Conservation (phyloP, 64 coral and sea anemone genomes). For the Acropora tenuis region DNA sequence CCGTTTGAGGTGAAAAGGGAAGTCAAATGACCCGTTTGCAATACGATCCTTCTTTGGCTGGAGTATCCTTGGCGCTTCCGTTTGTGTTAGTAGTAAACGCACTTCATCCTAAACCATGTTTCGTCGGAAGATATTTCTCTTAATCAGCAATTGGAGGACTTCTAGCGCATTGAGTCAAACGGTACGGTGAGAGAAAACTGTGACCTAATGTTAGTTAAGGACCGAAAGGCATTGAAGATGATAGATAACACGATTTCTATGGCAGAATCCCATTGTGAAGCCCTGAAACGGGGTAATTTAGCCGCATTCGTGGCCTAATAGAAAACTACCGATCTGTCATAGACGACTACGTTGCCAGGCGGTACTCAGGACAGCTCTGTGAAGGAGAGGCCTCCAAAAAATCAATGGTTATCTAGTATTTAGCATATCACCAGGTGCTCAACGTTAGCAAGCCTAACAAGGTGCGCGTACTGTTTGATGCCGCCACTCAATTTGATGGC, state of each 20-base stretch:
- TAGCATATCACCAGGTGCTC: constrained; percentile 12
- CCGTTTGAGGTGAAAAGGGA: constrained; percentile 33
- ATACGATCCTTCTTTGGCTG: constrained; percentile 37
- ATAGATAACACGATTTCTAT: background rate
- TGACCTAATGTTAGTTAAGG: constrained; percentile 1
- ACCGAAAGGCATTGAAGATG: constrained; percentile 16
- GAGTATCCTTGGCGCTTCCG: constrained; percentile 35
- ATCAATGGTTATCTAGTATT: background rate
- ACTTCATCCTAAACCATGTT: constrained; percentile 12
- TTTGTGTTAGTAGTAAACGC: background rate
- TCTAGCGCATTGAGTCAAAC: constrained; percentile 31
- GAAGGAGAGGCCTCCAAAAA: background rate
- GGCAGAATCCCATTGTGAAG: background rate
- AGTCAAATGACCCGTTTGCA: constrained; percentile 30
- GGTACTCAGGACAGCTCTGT: background rate
- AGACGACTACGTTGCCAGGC: background rate
- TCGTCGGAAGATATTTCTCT: background rate
- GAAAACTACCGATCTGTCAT: constrained; percentile 9
- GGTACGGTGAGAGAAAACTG: background rate
- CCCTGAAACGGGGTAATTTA: background rate
- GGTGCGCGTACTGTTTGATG: constrained; percentile 64
- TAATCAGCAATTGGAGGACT: constrained; percentile 31
- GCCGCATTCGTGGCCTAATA: background rate
- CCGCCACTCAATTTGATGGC: constrained; percentile 1
- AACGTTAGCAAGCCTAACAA: constrained; percentile 42